Conservation (phyloP, 1,140 invertebrate genomes). For the Notospermus geniculatus region DNA sequence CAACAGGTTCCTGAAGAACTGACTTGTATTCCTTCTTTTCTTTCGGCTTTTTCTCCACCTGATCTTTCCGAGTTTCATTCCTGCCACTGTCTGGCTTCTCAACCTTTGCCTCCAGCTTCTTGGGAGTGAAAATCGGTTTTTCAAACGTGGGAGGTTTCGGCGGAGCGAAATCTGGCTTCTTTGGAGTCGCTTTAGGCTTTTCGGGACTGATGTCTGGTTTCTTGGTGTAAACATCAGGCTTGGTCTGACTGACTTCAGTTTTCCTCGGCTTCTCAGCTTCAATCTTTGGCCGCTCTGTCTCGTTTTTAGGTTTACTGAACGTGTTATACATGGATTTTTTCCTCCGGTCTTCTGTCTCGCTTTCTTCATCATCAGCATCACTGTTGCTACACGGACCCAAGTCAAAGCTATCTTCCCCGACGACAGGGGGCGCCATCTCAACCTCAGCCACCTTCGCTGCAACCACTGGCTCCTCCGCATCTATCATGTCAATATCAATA, state of each 20-base stretch:
- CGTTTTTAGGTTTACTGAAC: background rate
- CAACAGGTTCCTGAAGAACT: slow-evolving; percentile 1
- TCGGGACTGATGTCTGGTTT: no score
- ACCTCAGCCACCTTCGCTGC: slow-evolving; percentile 1
- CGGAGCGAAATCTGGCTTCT: no score
- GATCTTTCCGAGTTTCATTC: no score
- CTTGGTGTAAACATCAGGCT: background rate
- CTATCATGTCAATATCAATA: background rate
- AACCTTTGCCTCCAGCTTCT: no score
- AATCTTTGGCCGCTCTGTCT: background rate
- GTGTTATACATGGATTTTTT: background rate
- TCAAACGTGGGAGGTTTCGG: no score
- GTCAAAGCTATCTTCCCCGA: slow-evolving; percentile 5
- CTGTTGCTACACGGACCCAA: background rate
- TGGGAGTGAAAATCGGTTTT: no score
- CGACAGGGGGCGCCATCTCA: background rate
- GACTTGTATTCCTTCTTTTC: background rate
- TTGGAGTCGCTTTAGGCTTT: no score
- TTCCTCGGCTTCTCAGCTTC: background rate
- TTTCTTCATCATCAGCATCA: slow-evolving; percentile 9
- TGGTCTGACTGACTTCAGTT: background rate
- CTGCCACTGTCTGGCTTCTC: no score
- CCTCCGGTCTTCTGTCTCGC: no score
- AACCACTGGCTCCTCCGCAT: background rate
- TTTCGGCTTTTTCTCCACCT: no score